These are phyloP conservation scores for Dissostichus mawsoni DNA, from an alignment of 2,113 vertebrate genomes.

Conservation along the genomic window DNA sequence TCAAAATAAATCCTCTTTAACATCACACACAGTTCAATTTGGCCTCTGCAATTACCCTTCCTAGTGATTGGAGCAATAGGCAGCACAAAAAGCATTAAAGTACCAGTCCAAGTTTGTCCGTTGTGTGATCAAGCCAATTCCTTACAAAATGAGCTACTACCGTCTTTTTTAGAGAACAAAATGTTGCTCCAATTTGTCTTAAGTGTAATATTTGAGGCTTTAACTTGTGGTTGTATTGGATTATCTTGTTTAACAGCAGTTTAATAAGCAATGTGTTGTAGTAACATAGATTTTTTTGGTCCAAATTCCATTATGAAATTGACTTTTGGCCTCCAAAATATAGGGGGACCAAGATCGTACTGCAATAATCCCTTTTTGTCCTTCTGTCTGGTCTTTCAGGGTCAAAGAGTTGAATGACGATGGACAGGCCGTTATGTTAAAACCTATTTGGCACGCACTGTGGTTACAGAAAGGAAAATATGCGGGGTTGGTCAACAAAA, in stretches of 20 bases:
- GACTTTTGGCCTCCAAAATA: not conserved
- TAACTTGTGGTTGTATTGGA: not conserved
- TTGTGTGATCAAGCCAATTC: not conserved
- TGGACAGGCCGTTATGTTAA: slow-evolving; percentile 20
- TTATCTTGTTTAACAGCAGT: not conserved
- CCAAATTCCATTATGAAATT: too few relatives aligned
- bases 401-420: slow-evolving; percentile 28
- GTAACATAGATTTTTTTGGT: not conserved
- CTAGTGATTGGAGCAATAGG: too few relatives aligned
- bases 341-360: not conserved
- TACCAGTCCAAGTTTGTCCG: too few relatives aligned
- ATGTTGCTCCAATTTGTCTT: slow-evolving; percentile 19
- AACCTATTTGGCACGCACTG: slow-evolving; percentile 32
- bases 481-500: slow-evolving; percentile 36
- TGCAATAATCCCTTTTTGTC: not conserved
- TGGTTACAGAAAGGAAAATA: slow-evolving; percentile 25
- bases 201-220: slow-evolving; percentile 28
- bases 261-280: not conserved
- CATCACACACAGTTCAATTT: too few relatives aligned
- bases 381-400: slow-evolving; percentile 8
- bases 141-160: too few relatives aligned
- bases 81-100: too few relatives aligned
- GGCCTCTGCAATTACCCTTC: too few relatives aligned
- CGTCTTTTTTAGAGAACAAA: not conserved
- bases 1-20: too few relatives aligned